Conservation (phyloP, 2,113 vertebrate species). For the Neogobius melanostomus region DNA sequence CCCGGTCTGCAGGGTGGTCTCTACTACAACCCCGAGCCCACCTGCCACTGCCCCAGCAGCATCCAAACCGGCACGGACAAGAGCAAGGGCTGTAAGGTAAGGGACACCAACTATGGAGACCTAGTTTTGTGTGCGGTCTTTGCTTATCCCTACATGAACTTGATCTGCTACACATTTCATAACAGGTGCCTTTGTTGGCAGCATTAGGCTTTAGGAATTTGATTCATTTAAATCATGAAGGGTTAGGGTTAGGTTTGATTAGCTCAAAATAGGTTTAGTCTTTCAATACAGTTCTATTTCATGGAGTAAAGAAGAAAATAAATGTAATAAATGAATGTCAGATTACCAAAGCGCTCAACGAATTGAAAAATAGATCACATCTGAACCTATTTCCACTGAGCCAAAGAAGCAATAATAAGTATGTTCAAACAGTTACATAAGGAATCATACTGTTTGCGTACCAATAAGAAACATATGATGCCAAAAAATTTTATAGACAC, state of each 20-base stretch:
- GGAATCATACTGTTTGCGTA: background rate
- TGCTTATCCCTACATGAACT: too few relatives aligned
- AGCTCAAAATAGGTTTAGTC: too few relatives aligned
- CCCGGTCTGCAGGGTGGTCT: constrained; percentile 67
- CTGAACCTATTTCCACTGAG: background rate
- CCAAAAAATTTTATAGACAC: too few relatives aligned
- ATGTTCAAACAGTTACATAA: background rate
- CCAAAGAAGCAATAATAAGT: background rate
- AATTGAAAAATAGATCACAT: background rate
- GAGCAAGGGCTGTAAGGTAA: constrained; percentile 85
- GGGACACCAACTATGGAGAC: background rate
- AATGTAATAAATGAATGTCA: background rate
- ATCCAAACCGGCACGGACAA: constrained; percentile 73
- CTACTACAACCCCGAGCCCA: constrained; percentile 75
- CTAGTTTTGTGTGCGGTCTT: too few relatives aligned
- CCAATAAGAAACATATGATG: background rate
- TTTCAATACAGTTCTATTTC: too few relatives aligned
- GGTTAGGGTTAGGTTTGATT: too few relatives aligned
- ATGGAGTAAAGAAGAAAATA: background rate
- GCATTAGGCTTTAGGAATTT: background rate
- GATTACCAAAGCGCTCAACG: background rate
- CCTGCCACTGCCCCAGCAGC: constrained; percentile 67
- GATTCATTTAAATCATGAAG: background rate
- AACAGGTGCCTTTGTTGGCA: background rate
- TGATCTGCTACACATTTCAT: background rate